A percentile compares a stretch with the other conserved stretches of the same genome.
These are phyloP conservation scores for Ictalurus punctatus DNA, from an alignment of 2,113 vertebrate species.

Conservation along the genomic window DNA sequence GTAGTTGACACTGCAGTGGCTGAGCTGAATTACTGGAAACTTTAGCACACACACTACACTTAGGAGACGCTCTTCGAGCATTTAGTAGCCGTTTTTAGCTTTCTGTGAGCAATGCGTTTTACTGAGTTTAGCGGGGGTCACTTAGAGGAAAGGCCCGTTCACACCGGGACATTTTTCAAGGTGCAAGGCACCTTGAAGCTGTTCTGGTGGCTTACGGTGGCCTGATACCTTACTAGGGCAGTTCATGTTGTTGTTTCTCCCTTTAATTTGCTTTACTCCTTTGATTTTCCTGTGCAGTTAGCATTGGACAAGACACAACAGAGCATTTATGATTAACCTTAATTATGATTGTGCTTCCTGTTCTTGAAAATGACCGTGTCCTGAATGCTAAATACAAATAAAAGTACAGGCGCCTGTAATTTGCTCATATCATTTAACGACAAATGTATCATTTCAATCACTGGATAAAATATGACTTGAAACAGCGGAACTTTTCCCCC, in stretches of 20 bases:
- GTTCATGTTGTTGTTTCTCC: neutral
- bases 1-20: neutral
- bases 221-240: neutral
- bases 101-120: neutral
- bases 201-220: neutral
- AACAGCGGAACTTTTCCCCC: conserved; percentile 44
- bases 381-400: conserved; percentile 50
- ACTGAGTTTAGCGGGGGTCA: neutral
- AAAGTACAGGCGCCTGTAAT: neutral
- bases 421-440: neutral
- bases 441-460: conserved; percentile 20
- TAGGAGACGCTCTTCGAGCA: neutral
- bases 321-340: conserved; percentile 60
- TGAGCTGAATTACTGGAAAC: neutral
- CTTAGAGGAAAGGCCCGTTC: no score
- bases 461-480: conserved; percentile 34
- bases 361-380: conserved; percentile 57
- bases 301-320: neutral
- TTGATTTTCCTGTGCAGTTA: neutral
- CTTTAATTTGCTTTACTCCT: neutral
- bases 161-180: no score
- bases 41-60: neutral
- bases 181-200: neutral
- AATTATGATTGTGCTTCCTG: conserved; percentile 59
- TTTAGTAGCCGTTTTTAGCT: neutral